Conservation (phyloP, 2,888 invertebrate genomes). For the Cosmopolites sordidus region DNA sequence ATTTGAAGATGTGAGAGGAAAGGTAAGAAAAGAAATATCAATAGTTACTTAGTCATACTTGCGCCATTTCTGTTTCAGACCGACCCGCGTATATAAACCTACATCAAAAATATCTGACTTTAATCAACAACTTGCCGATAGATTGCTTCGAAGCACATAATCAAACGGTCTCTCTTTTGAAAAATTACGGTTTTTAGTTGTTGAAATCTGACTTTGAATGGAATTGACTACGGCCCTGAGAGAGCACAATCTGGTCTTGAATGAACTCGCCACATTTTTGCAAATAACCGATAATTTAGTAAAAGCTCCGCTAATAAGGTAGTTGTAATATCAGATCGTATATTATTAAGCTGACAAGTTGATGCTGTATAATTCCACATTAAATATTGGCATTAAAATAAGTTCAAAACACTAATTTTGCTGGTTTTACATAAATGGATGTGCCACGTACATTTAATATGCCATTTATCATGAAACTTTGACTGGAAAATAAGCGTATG, state of each 20-base stretch:
- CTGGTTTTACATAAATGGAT: slow-evolving; percentile 21
- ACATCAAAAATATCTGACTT: no score
- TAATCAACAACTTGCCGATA: no score
- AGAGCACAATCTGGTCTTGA: slow-evolving; percentile 2
- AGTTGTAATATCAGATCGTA: slow-evolving; percentile 32
- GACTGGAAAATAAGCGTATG: slow-evolving; percentile 16
- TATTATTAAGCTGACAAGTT: slow-evolving; percentile 33
- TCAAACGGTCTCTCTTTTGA: no score
- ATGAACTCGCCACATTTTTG: slow-evolving; percentile 25
- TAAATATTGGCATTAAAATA: slow-evolving; percentile 24
- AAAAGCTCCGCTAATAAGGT: slow-evolving; percentile 33
- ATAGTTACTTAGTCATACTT: no score
- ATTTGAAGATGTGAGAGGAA: no score
- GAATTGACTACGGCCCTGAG: no score
- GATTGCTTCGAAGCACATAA: no score
- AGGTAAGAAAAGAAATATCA: no score
- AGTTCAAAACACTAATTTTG: slow-evolving; percentile 22
- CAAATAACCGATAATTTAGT: slow-evolving; percentile 32
- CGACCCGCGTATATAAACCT: no score
- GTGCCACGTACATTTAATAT: slow-evolving; percentile 19
- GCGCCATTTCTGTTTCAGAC: no score
- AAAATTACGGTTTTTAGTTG: no score
- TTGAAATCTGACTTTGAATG: no score
- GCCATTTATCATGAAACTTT: slow-evolving; percentile 13
- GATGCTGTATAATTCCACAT: slow-evolving; percentile 24